Evolutionary conservation across 2,888 invertebrate species (phyloP).

Genomic region (Eristalis arbustorum): DNA sequence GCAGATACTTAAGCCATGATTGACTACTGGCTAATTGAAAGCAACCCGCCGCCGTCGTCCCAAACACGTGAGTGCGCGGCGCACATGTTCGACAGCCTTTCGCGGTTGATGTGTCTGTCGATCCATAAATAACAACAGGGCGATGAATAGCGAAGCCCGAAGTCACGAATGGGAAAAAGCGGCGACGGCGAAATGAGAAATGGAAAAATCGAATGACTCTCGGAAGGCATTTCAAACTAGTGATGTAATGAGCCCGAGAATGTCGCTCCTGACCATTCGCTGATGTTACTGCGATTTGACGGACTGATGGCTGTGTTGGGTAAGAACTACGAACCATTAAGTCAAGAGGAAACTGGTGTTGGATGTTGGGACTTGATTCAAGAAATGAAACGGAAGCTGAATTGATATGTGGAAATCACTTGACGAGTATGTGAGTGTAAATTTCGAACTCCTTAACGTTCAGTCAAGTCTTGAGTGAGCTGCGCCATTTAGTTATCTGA

Average conservation of each 20-base stretch:
- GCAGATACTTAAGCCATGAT: not conserved
- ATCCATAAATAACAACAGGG: slow-evolving; percentile 27
- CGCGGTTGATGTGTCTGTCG: not conserved
- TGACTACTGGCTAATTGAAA: slow-evolving; percentile 6
- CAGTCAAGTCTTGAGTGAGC: too few relatives aligned
- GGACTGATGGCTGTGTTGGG: not conserved
- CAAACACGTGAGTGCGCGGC: slow-evolving; percentile 7
- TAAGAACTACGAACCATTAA: not conserved
- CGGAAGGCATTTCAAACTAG: not conserved
- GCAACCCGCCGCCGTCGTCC: not conserved
- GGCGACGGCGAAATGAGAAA: not conserved
- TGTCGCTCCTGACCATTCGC: not conserved
- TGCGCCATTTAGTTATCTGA: too few relatives aligned
- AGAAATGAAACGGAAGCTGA: not conserved
- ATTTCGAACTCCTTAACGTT: too few relatives aligned
- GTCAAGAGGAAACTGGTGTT: not conserved
- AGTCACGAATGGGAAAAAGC: slow-evolving; percentile 13
- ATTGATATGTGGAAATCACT: too few relatives aligned
- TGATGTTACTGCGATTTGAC: not conserved
- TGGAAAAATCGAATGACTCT: not conserved
- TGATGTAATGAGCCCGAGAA: slow-evolving; percentile 17
- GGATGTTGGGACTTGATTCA: not conserved
- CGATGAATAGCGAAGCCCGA: slow-evolving; percentile 13
- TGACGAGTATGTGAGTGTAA: too few relatives aligned
- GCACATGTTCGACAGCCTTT: not conserved